A percentile compares a stretch with the other conserved stretches of the same genome.
These are phyloP conservation scores for Cheilosia soror DNA, from an alignment of 2,888 invertebrate species.

Conservation along the genomic window DNA sequence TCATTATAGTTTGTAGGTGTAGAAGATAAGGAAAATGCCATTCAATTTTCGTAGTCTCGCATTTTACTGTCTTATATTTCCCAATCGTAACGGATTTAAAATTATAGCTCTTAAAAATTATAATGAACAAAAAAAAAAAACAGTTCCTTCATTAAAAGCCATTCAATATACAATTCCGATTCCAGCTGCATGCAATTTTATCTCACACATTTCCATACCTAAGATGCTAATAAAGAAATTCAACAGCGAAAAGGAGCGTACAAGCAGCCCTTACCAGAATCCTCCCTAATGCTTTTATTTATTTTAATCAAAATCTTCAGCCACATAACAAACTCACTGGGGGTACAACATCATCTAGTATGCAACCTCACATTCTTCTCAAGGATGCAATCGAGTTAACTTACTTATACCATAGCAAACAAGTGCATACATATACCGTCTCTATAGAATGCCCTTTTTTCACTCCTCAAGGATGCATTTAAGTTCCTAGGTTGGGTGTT, in stretches of 20 bases:
- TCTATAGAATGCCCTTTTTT: slow-evolving; percentile 20
- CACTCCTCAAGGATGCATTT: slow-evolving; percentile 35
- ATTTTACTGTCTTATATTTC: no score
- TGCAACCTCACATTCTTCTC: slow-evolving; percentile 13
- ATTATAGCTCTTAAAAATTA: no score
- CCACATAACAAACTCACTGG: slow-evolving; percentile 6
- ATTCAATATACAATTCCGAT: no score
- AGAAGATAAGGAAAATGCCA: no score
- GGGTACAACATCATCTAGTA: slow-evolving; percentile 2
- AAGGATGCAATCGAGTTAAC: slow-evolving; percentile 51
- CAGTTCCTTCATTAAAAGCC: no score
- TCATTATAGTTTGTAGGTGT: no score
- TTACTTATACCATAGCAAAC: slow-evolving; percentile 36
- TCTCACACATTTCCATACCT: background rate
- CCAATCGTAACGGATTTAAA: no score
- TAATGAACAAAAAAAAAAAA: no score
- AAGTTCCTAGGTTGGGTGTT: slow-evolving; percentile 4
- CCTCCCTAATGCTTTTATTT: slow-evolving; percentile 12
- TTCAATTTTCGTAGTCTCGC: no score
- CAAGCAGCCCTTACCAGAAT: background rate
- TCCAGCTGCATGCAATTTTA: no score
- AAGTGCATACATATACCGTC: slow-evolving; percentile 34
- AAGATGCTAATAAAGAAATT: slow-evolving; percentile 48
- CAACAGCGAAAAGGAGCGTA: slow-evolving; percentile 10
- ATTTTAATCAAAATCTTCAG: slow-evolving; percentile 48